A percentile compares a stretch with the other conserved stretches of the same genome.
These are phyloP conservation scores for Tetranychus urticae DNA, from an alignment of 1,140 invertebrate species.

Conservation along the genomic window DNA sequence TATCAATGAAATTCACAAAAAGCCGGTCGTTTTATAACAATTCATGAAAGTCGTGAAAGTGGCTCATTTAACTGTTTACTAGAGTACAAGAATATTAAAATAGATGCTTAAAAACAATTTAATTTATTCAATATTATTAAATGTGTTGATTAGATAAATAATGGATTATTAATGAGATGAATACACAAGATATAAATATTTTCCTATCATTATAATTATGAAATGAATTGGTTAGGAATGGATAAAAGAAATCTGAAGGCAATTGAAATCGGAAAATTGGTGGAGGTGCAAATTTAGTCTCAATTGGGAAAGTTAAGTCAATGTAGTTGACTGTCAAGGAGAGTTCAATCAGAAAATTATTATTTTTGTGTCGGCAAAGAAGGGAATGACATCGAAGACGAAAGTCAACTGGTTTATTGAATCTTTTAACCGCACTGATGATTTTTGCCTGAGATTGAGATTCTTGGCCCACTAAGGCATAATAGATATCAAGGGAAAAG, in stretches of 20 bases:
- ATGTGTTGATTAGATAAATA: too few species aligned
- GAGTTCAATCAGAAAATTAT: neutral
- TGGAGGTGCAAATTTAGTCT: constrained; percentile 28
- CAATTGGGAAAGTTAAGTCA: constrained; percentile 28
- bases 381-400: neutral
- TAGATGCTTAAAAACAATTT: too few species aligned
- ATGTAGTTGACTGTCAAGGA: constrained; percentile 29
- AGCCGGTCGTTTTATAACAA: too few species aligned
- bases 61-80: too few species aligned
- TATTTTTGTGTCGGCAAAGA: neutral
- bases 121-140: too few species aligned
- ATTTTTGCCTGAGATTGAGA: constrained; percentile 25
- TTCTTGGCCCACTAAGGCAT: constrained; percentile 23
- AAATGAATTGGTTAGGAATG: constrained; percentile 23
- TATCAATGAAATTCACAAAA: too few species aligned
- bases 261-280: constrained; percentile 34
- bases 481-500: constrained; percentile 25
- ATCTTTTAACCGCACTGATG: constrained; percentile 23
- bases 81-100: too few species aligned
- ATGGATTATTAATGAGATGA: too few species aligned
- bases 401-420: neutral
- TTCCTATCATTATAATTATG: too few species aligned
- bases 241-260: constrained; percentile 44
- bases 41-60: too few species aligned
- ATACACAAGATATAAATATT: too few species aligned